Evolutionary conservation across 1,140 invertebrate species (phyloP), one percentile per base, ranked within the genome.

Genomic region (Alviniconcha marisindica): DNA sequence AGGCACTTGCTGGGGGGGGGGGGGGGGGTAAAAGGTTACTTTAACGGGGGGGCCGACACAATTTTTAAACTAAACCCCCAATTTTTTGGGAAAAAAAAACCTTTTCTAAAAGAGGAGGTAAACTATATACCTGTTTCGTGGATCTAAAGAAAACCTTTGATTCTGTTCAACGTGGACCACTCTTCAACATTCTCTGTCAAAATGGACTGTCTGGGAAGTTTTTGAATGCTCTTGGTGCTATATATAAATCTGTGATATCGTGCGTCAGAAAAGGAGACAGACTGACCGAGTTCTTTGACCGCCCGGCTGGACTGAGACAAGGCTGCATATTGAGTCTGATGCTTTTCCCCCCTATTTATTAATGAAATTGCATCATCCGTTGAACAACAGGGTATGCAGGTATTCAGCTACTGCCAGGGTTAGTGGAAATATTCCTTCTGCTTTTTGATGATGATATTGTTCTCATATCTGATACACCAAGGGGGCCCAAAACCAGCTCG

Each of bases 11-110:
- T 33, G 28, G 33, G 7, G 31, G 31, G 10, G 36, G 31, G n/a
- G n/a, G n/a, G n/a, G n/a, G n/a, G n/a, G n/a, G n/a, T n/a, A 33
- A 69, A 69, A 69, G 28, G 63, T 14, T 69, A 69, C 18, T 69
- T 31, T 14, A 69, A n/a, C n/a, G n/a, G n/a, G n/a, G n/a, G 0
- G 14, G 10, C 36, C 36, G 63, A 69, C 18, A n/a, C 31, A 15
- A 69, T 69, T 28, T 69, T 69, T 69, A 31, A 5, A 36, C 5
- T 69, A 18, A 31, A 69, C n/a, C n/a, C 36, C 28, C 63, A 7
- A 69, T 69, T 36, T 10, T 31, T 33, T n/a, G n/a, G n/a, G n/a
- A n/a, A n/a, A 21, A 7, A 28, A 69, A 69, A 2, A 33, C 0
- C 10, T 69, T 69, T 33, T 31, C 28, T 12, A 0, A 69, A 69